A percentile compares a stretch with the other conserved stretches of the same genome.
These are phyloP conservation scores for Dendrocincla fuliginosa DNA, from an alignment of 2,797 vertebrate genomes.

Conservation along the genomic window DNA sequence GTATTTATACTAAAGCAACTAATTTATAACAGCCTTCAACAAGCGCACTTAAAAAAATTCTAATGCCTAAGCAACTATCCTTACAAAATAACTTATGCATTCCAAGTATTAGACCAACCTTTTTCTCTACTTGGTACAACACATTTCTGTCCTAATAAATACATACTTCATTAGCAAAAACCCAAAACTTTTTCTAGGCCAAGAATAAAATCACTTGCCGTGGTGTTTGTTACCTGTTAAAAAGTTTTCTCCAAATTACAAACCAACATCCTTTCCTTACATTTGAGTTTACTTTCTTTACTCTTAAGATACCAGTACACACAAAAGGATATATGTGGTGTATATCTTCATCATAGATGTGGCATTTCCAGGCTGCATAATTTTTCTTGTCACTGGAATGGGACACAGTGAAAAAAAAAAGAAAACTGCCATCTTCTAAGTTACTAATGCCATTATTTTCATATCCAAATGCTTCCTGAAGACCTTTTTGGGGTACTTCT, in stretches of 20 bases:
- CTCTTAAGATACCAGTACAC: not conserved
- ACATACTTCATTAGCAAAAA: not conserved
- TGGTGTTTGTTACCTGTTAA: not conserved
- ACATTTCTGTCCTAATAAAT: not conserved
- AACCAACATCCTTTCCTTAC: not conserved
- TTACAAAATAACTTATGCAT: not conserved
- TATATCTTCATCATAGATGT: not conserved
- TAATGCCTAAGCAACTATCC: not conserved
- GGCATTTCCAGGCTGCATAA: not conserved
- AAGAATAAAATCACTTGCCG: not conserved
- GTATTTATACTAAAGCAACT: not conserved
- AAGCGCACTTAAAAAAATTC: not conserved
- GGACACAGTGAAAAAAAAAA: not conserved
- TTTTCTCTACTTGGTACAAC: not conserved
- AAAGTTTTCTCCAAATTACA: not conserved
- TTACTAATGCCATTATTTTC: not conserved
- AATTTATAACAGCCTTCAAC: not conserved
- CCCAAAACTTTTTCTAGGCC: not conserved
- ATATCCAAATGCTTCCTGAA: not conserved
- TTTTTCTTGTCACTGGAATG: not conserved
- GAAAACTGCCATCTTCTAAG: not conserved
- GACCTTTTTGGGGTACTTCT: not conserved
- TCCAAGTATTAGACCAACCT: not conserved
- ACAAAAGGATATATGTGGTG: not conserved
- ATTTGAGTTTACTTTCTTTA: not conserved